Percentiles rank a stretch among this genome's conserved stretches.
These are phyloP conservation scores for Eremophila alpestris DNA, from an alignment of 2,797 vertebrate genomes.

Conservation along the genomic window DNA sequence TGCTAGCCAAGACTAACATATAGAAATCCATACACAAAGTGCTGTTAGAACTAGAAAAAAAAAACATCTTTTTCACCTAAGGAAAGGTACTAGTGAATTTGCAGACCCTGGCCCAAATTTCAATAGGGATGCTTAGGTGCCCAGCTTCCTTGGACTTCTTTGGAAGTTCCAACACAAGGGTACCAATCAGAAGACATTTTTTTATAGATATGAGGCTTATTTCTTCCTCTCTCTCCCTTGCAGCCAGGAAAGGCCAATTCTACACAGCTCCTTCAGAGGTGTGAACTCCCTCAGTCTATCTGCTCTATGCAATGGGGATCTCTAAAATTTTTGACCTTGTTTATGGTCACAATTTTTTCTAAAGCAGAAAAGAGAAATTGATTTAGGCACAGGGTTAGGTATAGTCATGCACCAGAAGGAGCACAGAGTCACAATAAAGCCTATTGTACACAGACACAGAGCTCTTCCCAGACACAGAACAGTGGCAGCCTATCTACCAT, in stretches of 20 bases:
- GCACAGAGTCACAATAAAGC: neutral
- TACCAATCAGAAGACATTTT: neutral
- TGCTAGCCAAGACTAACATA: neutral
- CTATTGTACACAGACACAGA: neutral
- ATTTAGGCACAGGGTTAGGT: neutral
- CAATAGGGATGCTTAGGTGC: fast-evolving
- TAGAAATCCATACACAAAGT: neutral
- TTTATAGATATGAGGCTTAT: neutral
- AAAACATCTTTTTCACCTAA: neutral
- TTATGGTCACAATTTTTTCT: neutral
- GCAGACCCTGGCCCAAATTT: neutral
- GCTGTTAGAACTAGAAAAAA: neutral
- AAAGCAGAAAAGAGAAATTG: neutral
- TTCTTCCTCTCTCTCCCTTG: neutral
- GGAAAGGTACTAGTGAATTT: neutral
- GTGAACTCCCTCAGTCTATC: neutral
- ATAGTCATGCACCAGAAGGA: neutral
- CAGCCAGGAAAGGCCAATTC: neutral
- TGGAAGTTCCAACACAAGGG: fast-evolving
- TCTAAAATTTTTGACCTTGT: neutral
- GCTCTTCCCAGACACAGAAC: neutral
- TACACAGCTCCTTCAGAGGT: neutral
- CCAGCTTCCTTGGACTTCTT: neutral
- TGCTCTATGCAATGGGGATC: neutral
- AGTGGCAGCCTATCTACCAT: neutral